Evolutionary conservation across 2,888 invertebrate genomes (phyloP), one percentile per base, ranked within the genome.

Genomic region (Xiphydria camelus): DNA sequence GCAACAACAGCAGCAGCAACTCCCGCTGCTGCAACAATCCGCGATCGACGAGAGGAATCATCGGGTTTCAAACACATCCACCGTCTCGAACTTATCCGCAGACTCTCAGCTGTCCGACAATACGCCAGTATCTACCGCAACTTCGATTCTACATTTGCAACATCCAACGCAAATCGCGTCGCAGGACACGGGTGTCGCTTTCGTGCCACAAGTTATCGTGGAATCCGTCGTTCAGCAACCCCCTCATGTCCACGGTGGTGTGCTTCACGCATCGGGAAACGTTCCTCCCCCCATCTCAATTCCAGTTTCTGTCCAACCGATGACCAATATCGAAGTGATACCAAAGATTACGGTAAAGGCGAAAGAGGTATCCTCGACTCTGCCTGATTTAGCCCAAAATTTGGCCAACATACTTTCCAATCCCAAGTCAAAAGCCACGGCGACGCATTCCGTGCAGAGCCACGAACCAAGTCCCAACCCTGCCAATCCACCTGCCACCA

Each of bases 381-480:
- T 75, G 14, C 75, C 75, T 9, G 75, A 75, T 47, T 53, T 75
- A 2, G 75, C 73, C 2, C 73, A 75, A 52, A 75, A 75, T 59
- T 55, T 75, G 18, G 75, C 75, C 2, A 75, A 75, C 40, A 75
- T 75, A 49, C 52, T 75, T 5, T 74, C 74, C 0, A 74, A 75
- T 55, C 74, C 75, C 0, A 75, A 75, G 44, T 64, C 72, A 1
- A 75, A 73, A 39, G 62, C 68, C 2, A 50, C 55, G 4, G 69
- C 70, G 3, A 59, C 70, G 1, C 66, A 68, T 35, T 40, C 56
- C n/a, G 29, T 58, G 21, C 52, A 61, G 9, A 59, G 49, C 15
- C 73, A 71, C 10, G 68, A 69, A n/a, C 23, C 34, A 2, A 21
- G 23, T 29, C 41, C 17, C 38, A 55, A 33, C 37, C 26, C 32